Conservation (phyloP, 2,797 vertebrate species). For the Acipenser ruthenus region DNA sequence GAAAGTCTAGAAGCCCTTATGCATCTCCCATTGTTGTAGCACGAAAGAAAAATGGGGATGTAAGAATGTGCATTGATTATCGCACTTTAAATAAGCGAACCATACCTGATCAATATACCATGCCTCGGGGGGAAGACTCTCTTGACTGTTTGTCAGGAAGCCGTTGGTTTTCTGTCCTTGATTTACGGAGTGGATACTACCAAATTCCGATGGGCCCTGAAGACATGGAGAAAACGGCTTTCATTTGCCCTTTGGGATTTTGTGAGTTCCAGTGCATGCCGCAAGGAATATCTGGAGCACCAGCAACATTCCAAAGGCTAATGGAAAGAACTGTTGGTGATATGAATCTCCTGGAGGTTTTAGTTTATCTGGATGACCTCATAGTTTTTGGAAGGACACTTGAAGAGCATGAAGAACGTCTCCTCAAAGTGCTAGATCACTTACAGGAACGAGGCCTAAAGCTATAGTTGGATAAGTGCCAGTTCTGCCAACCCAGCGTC, state of each 20-base stretch:
- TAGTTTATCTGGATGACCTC: too few relatives aligned
- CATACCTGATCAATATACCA: background rate
- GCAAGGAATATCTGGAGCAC: too few relatives aligned
- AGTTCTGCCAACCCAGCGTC: too few relatives aligned
- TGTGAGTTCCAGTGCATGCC: too few relatives aligned
- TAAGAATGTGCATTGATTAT: background rate
- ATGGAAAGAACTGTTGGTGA: background rate
- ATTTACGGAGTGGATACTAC: background rate
- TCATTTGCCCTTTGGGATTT: too few relatives aligned
- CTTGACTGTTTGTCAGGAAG: background rate
- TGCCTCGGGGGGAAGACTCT: background rate
- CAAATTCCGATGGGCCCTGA: background rate
- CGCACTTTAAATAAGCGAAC: background rate
- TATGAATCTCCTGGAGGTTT: background rate
- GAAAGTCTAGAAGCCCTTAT: background rate
- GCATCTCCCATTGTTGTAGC: background rate
- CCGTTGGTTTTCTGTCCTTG: background rate
- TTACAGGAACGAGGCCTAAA: too few relatives aligned
- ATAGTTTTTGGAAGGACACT: too few relatives aligned
- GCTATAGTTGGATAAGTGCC: too few relatives aligned
- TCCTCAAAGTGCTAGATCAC: too few relatives aligned
- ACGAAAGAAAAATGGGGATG: background rate
- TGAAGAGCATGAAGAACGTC: too few relatives aligned
- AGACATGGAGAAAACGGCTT: too few relatives aligned
- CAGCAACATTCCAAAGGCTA: too few relatives aligned